Evolutionary conservation across 1,140 invertebrate genomes (phyloP).

Genomic region (Gryllus bimaculatus): DNA sequence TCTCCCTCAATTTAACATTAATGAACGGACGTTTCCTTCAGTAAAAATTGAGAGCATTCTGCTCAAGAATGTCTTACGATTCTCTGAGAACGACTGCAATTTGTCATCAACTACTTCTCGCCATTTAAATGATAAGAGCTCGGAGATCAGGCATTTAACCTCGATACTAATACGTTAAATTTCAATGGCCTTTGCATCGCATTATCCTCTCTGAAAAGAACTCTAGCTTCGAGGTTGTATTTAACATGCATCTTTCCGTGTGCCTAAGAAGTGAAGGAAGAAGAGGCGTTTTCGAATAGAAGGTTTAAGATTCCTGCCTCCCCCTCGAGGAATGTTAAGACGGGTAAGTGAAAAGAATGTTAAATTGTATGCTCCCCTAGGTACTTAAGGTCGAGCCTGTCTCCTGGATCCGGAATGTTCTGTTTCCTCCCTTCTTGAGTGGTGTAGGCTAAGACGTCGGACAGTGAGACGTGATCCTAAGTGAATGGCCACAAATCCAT

Average conservation of each 20-base stretch:
- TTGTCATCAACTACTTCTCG: too few species aligned
- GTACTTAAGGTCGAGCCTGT: neutral
- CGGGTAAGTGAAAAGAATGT: neutral
- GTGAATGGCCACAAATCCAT: too few species aligned
- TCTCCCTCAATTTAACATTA: too few species aligned
- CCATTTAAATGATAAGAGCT: neutral
- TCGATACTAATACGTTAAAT: neutral
- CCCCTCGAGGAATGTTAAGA: neutral
- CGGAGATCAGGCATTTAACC: neutral
- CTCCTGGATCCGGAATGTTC: neutral
- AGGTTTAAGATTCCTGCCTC: neutral
- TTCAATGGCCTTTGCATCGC: neutral
- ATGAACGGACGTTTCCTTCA: too few species aligned
- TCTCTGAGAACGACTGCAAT: too few species aligned
- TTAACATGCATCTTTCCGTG: neutral
- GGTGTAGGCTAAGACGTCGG: too few species aligned
- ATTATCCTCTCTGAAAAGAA: neutral
- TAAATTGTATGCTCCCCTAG: neutral
- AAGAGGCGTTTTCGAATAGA: neutral
- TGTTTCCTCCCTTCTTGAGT: neutral
- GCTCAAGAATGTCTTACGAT: too few species aligned
- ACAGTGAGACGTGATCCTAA: too few species aligned
- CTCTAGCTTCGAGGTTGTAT: neutral
- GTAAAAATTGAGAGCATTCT: too few species aligned
- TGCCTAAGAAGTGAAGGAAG: neutral